Percentiles rank a stretch among this genome's conserved stretches.
Evolutionary conservation across 2,797 vertebrate genomes (phyloP).

Genomic region (Lates japonicus): DNA sequence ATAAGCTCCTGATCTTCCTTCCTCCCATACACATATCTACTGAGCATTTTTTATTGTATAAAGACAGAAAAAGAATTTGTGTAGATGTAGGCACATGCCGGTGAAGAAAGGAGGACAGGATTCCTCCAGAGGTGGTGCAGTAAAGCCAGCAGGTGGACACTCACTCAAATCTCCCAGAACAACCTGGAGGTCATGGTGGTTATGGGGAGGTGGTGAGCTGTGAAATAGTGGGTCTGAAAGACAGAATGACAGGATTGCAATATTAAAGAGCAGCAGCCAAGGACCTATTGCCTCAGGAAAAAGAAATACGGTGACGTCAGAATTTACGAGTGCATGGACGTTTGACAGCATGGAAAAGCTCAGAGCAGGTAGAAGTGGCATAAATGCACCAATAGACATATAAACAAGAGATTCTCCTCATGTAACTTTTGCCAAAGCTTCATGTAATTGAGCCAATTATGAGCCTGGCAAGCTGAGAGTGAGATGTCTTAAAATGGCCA

Average conservation of each 20-base stretch:
- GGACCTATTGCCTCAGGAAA: background rate
- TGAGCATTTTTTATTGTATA: background rate
- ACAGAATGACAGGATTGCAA: background rate
- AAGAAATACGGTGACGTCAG: background rate
- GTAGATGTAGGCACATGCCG: no score
- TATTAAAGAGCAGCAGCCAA: background rate
- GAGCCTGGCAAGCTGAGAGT: background rate
- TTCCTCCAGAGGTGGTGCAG: background rate
- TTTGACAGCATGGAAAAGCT: background rate
- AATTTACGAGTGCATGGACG: background rate
- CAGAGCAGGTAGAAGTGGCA: background rate
- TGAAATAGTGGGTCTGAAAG: background rate
- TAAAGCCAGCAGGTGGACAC: background rate
- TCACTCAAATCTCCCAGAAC: background rate
- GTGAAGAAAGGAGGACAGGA: background rate
- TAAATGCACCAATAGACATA: background rate
- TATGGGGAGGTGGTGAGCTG: background rate
- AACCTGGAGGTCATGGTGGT: background rate
- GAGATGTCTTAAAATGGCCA: slow-evolving; percentile 5
- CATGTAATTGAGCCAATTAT: background rate
- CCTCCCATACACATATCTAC: background rate
- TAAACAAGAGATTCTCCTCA: background rate
- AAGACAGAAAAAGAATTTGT: no score
- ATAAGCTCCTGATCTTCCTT: background rate
- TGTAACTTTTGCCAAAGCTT: background rate